phyloP scores from a whole-genome alignment of 2,113 vertebrate genomes.

The Cathartes aura region DNA sequence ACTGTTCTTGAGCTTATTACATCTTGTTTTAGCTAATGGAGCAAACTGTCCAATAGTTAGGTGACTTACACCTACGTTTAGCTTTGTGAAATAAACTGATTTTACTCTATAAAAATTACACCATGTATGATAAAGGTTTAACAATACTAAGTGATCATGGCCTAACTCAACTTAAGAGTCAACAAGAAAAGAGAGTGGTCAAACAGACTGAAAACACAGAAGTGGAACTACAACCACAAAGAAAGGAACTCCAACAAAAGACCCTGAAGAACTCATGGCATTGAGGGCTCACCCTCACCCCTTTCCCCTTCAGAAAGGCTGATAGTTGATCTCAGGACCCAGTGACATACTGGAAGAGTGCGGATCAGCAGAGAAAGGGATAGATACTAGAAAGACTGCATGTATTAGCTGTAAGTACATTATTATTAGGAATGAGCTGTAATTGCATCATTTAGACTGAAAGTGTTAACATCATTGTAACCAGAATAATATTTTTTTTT shows the following conservation, averaged over 20 bases:
- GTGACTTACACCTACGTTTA: background rate
- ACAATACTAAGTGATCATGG: background rate
- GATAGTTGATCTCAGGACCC: background rate
- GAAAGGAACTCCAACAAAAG: background rate
- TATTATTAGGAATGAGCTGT: background rate
- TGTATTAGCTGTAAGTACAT: background rate
- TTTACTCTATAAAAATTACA: background rate
- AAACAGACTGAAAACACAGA: background rate
- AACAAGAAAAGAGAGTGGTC: background rate
- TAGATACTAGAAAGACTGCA: background rate
- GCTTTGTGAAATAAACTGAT: background rate
- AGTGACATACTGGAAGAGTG: background rate
- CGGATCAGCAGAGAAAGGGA: background rate
- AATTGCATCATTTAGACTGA: background rate
- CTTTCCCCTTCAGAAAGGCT: background rate
- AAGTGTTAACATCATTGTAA: background rate
- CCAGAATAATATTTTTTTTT: background rate
- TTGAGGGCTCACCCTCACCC: background rate
- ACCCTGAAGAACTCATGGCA: background rate
- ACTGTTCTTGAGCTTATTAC: background rate
- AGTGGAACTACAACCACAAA: background rate
- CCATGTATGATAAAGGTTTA: background rate
- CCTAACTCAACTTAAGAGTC: background rate
- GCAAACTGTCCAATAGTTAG: background rate
- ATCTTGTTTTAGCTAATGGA: background rate